A percentile compares a stretch with the other conserved stretches of the same genome.
These are phyloP conservation scores for Heliconius sara DNA, from an alignment of 2,888 invertebrate species.

Conservation along the genomic window DNA sequence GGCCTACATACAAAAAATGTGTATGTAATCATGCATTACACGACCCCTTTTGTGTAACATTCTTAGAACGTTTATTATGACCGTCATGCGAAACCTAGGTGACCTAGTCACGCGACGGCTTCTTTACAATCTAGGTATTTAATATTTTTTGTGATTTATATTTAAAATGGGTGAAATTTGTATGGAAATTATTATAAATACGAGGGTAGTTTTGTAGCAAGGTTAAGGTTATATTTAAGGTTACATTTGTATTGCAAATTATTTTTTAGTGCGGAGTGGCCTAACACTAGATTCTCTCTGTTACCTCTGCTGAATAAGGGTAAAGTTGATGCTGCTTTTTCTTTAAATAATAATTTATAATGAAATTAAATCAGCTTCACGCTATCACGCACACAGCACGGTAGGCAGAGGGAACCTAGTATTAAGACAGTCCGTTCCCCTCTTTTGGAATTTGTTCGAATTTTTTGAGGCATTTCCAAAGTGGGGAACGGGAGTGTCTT, in stretches of 20 bases:
- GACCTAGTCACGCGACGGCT: slow-evolving; percentile 47
- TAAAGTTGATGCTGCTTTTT: too few relatives aligned
- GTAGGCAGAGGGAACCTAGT: too few relatives aligned
- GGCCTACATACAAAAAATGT: background rate
- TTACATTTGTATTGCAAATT: background rate
- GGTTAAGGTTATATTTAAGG: slow-evolving; percentile 2
- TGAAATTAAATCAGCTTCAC: too few relatives aligned
- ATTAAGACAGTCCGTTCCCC: too few relatives aligned
- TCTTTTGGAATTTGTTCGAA: too few relatives aligned
- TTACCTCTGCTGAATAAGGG: too few relatives aligned
- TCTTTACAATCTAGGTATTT: background rate
- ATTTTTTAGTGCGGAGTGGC: background rate
- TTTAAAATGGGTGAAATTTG: slow-evolving; percentile 5
- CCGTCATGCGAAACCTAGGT: slow-evolving; percentile 30
- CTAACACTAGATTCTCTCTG: too few relatives aligned
- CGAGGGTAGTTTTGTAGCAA: background rate
- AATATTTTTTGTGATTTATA: slow-evolving; percentile 26
- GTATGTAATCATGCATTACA: slow-evolving; percentile 32
- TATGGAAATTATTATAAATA: background rate
- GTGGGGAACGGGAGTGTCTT: too few relatives aligned
- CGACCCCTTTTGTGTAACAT: slow-evolving; percentile 34
- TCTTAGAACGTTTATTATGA: slow-evolving; percentile 26
- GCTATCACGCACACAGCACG: too few relatives aligned
- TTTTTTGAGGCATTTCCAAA: too few relatives aligned
- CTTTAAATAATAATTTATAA: too few relatives aligned